A percentile compares a stretch with the other conserved stretches of the same genome.
These are phyloP conservation scores for Suillia variegata DNA, from an alignment of 2,888 invertebrate genomes.

Conservation along the genomic window DNA sequence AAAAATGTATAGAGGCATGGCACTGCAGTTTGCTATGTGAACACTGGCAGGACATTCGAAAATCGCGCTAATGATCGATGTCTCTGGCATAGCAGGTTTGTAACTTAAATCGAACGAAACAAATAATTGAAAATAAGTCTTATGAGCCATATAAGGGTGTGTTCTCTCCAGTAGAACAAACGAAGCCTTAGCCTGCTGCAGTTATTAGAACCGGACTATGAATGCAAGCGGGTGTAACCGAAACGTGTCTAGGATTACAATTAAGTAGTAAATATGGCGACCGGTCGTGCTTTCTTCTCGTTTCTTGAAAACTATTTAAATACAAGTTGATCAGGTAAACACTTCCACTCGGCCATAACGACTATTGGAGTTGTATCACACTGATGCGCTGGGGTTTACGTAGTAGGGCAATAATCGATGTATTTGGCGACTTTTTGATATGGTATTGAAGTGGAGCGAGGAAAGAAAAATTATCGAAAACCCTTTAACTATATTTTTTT, in stretches of 20 bases:
- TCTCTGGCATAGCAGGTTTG: background rate
- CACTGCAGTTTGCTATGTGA: no score
- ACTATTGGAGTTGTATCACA: no score
- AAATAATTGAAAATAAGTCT: background rate
- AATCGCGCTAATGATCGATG: slow-evolving; percentile 17
- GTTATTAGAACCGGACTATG: background rate
- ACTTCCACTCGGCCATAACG: no score
- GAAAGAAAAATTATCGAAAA: no score
- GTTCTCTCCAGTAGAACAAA: background rate
- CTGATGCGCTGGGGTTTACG: no score
- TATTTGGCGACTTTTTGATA: no score
- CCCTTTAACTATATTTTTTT: no score
- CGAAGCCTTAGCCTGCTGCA: background rate
- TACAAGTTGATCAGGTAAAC: no score
- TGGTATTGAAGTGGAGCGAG: no score
- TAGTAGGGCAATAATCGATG: no score
- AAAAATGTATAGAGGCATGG: no score
- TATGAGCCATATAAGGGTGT: slow-evolving; percentile 16
- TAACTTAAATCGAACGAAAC: background rate
- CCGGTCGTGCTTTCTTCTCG: slow-evolving; percentile 27
- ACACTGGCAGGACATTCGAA: background rate
- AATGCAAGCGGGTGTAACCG: background rate
- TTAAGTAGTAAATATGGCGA: slow-evolving; percentile 34
- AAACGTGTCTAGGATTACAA: slow-evolving; percentile 47
- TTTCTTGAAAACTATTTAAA: background rate